Percentiles rank a stretch among this genome's conserved stretches.
Conservation (phyloP, 1,140 invertebrate species). For the Oryctes rhinoceros region DNA sequence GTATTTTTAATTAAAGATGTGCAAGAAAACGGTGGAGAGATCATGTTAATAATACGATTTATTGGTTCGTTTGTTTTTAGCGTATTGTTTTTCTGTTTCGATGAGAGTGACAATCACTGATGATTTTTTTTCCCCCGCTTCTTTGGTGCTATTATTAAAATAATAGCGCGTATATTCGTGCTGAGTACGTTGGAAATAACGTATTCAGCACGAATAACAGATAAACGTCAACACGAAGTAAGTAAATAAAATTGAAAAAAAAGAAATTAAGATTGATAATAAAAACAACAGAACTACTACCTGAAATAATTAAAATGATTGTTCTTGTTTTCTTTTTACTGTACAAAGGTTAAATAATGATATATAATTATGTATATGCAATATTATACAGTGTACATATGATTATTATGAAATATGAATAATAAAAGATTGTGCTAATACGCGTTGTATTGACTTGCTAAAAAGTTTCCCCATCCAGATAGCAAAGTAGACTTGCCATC, state of each 20-base stretch:
- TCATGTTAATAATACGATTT: conserved; percentile 12
- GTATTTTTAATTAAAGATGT: conserved; percentile 30
- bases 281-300: conserved; percentile 43
- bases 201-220: neutral
- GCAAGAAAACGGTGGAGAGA: neutral
- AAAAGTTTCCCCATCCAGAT: neutral
- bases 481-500: no score
- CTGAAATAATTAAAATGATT: conserved; percentile 42
- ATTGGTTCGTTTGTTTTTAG: no score
- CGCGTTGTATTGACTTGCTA: neutral
- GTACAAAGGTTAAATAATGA: conserved; percentile 43
- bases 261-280: neutral
- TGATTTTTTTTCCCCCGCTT: neutral
- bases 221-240: neutral
- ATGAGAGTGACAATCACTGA: conserved; percentile 46
- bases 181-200: neutral
- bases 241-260: neutral
- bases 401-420: conserved; percentile 35
- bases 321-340: conserved; percentile 42
- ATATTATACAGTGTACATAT: conserved; percentile 36
- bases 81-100: conserved; percentile 11
- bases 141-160: neutral
- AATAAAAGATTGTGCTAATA: conserved; percentile 40
- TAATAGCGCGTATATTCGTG: neutral
- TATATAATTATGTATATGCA: conserved; percentile 41